These are phyloP conservation scores for Microtus ochrogaster DNA, from an alignment of 2,113 vertebrate species.

Conservation along the genomic window DNA sequence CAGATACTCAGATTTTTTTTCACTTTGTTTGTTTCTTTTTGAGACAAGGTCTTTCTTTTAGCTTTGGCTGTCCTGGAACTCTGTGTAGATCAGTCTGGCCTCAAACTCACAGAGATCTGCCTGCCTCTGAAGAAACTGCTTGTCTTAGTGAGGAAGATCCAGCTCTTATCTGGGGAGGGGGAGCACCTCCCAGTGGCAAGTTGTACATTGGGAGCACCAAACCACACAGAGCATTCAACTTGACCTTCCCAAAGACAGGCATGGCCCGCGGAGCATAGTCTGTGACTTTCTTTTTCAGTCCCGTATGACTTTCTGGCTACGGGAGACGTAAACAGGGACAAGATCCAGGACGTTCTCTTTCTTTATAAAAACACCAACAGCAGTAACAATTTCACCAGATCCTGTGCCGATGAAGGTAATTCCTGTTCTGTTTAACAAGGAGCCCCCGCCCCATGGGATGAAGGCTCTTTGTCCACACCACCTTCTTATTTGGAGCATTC, in stretches of 20 bases:
- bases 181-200: not conserved
- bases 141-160: not conserved
- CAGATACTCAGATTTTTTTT: not conserved
- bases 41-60: not conserved
- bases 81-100: not conserved
- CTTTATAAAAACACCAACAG: slow-evolving; percentile 85
- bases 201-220: not conserved
- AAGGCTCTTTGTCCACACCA: not conserved
- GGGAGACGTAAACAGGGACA: slow-evolving; percentile 89
- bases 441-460: not conserved
- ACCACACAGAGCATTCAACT: accelerated
- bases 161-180: not conserved
- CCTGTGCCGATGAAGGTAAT: slow-evolving; percentile 90
- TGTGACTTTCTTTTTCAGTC: slow-evolving; percentile 83
- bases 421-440: not conserved
- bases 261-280: accelerated
- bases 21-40: not conserved
- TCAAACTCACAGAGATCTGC: not conserved
- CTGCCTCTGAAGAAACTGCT: not conserved
- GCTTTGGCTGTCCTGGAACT: not conserved
- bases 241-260: not conserved
- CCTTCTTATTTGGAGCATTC: not conserved
- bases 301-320: slow-evolving; percentile 90
- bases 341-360: slow-evolving; percentile 93
- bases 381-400: slow-evolving; percentile 81